Conservation (phyloP, 2,797 vertebrate genomes). For the Megaceryle alcyon region DNA sequence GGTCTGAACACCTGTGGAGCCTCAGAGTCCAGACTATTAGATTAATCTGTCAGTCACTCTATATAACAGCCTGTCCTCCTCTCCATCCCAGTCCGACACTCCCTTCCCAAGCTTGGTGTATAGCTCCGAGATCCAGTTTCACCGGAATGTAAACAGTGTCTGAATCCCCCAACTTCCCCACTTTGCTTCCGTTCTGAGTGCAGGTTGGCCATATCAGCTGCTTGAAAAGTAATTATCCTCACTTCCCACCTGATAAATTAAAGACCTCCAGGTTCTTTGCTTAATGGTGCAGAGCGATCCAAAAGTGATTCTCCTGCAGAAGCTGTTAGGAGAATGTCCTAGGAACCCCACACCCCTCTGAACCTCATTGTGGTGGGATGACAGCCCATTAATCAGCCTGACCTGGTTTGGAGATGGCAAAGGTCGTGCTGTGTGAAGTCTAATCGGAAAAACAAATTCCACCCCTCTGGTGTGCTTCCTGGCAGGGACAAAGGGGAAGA, state of each 20-base stretch:
- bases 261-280: constrained; percentile 51
- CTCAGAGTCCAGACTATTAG: constrained; percentile 62
- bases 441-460: constrained; percentile 68
- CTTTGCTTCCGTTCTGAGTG: constrained; percentile 53
- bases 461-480: constrained; percentile 25
- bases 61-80: constrained; percentile 64
- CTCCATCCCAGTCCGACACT: constrained; percentile 20
- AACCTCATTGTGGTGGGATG: constrained; percentile 33
- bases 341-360: constrained; percentile 15
- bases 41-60: constrained; percentile 73
- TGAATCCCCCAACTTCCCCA: constrained; percentile 20
- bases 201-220: not conserved
- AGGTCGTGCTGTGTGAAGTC: constrained; percentile 28
- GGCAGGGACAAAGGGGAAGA: constrained; percentile 2
- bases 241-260: constrained; percentile 59
- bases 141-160: constrained; percentile 65
- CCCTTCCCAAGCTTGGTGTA: constrained; percentile 31
- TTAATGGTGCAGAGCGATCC: constrained; percentile 41
- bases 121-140: constrained; percentile 58
- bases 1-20: constrained; percentile 70
- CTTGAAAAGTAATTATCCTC: constrained; percentile 66
- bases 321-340: constrained; percentile 38
- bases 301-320: constrained; percentile 49
- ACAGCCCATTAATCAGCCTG: constrained; percentile 33
- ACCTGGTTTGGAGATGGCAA: constrained; percentile 56